Evolutionary conservation across 2,113 vertebrate species (phyloP).

Genomic region (Hemichromis elongatus): DNA sequence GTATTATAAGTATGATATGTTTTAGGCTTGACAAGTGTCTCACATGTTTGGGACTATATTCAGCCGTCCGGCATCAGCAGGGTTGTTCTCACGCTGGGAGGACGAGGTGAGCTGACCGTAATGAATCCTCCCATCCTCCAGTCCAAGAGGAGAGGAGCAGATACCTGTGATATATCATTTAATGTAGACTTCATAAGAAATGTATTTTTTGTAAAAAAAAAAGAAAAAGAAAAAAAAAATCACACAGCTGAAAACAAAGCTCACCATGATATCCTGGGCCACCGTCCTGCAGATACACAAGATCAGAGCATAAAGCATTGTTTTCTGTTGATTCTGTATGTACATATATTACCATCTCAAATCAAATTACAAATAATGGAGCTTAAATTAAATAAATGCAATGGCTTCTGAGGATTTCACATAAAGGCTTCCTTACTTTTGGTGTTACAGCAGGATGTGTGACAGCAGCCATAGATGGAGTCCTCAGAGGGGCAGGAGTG

Average conservation of each 20-base stretch:
- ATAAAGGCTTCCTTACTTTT: constrained; percentile 21
- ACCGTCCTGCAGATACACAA: constrained; percentile 39
- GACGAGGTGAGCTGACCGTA: constrained; percentile 80
- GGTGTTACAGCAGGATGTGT: constrained; percentile 29
- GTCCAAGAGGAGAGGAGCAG: constrained; percentile 75
- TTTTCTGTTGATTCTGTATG: background rate
- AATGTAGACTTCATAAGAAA: background rate
- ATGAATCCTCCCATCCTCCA: constrained; percentile 76
- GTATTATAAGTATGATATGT: background rate
- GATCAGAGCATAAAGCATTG: background rate
- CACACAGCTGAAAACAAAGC: background rate
- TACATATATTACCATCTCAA: background rate
- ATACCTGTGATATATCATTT: constrained; percentile 39
- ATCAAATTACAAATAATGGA: background rate
- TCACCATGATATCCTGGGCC: constrained; percentile 49
- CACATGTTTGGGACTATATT: constrained; percentile 78
- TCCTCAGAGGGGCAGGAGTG: constrained; percentile 63
- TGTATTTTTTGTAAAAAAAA: too few relatives aligned
- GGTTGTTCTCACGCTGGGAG: constrained; percentile 73
- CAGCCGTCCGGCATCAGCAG: constrained; percentile 78
- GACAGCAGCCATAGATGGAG: constrained; percentile 59
- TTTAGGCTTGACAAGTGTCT: background rate
- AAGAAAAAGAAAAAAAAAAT: too few relatives aligned
- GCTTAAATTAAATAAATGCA: background rate
- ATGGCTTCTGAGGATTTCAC: background rate